Base-by-base conservation (phyloP, 2,797 vertebrate genomes). In the Spheniscus humboldti region DNA sequence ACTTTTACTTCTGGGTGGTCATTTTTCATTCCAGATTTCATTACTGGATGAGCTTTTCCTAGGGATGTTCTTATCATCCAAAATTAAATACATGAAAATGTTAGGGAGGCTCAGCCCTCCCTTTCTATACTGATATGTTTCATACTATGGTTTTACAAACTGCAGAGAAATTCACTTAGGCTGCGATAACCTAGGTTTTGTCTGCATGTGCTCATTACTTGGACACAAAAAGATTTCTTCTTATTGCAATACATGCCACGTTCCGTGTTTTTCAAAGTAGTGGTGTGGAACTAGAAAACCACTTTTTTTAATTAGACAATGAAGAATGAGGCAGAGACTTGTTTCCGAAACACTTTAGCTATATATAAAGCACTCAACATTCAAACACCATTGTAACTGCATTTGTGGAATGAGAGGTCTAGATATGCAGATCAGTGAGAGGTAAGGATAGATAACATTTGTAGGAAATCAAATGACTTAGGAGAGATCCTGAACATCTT, bases 1-100 rank as follows among this genome's bases (percentile, higher is more conserved):
- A 91, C 95, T 97, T 94, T 93, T 93, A 89, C 90, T 95, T 95
- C 91, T 96, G 43, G 83, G 90, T 94, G 73, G 69, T 84, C 91
- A 88, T 97, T 96, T 96, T 93, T 96, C 76, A 95, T 85, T 92
- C 86, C 50, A 69, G 62, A 81, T 95, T 95, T 94, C 89, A 90
- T 94, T 96, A 67, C 89, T 81, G 81, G 75, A 86, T 86, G 84
- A 94, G 78, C 62, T 94, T 97, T 96, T 94, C 79, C 64, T 88
- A 72, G 35, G 72, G 84, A 52, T 91, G 84, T 94, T 92, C 92
- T 90, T 94, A 93, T 74, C 68, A 71, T 94, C 81, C 72, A 86
- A 63, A 96, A 78, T 96, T 45, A 90, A 96, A 83, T 78, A 83
- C 57, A 55, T 35, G 64, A 75, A 93, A 91, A 90, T 74, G 35